phyloP scores from a whole-genome alignment of 2,113 vertebrate species.

The Neogobius melanostomus region DNA sequence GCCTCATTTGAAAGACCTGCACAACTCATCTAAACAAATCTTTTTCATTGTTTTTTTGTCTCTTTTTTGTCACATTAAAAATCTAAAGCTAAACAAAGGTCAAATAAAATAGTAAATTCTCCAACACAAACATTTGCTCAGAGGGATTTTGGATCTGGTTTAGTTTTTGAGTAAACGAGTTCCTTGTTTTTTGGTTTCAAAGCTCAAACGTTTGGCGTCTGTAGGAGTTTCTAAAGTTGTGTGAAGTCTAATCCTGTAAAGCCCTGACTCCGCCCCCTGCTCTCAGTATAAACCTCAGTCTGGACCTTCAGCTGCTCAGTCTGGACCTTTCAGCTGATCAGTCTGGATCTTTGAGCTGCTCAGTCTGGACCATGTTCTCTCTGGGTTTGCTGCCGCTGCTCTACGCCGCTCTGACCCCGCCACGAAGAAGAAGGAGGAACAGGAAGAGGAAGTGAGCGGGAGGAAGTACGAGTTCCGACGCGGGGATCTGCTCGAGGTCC shows the following conservation, averaged over 20 bases:
- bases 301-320: not conserved
- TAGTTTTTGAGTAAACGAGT: too few species aligned
- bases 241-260: not conserved
- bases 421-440: not conserved
- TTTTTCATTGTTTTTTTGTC: too few species aligned
- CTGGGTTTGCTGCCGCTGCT: slow-evolving; percentile 50
- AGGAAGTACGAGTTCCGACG: slow-evolving; percentile 53
- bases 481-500: slow-evolving; percentile 20
- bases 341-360: not conserved
- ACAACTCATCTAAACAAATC: too few species aligned
- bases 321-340: not conserved
- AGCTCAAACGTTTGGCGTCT: too few species aligned
- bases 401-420: slow-evolving; percentile 39
- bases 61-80: too few species aligned
- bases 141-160: too few species aligned
- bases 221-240: too few species aligned
- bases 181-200: too few species aligned
- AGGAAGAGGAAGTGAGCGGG: not conserved
- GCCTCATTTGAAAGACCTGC: too few species aligned
- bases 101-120: too few species aligned
- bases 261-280: not conserved
- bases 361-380: slow-evolving; percentile 52
- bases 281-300: not conserved
- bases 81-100: too few species aligned
- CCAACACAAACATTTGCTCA: too few species aligned